Evolutionary conservation across 2,797 vertebrate species (phyloP), one percentile per base, ranked within the genome.

Genomic region (Phoeniculus purpureus): DNA sequence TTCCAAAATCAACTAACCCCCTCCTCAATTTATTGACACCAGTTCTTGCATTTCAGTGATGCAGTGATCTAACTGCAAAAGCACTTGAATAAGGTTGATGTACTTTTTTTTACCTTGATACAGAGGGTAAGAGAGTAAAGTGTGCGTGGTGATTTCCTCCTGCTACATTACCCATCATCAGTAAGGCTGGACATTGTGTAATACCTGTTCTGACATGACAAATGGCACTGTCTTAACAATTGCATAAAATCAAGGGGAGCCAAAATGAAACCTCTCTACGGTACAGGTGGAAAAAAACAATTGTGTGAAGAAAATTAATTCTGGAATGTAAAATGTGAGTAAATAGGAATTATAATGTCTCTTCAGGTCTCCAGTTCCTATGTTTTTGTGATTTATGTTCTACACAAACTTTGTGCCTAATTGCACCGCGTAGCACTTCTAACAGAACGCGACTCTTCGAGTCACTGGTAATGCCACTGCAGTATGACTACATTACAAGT

Each of bases 1-100:
- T 92, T 95, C 95, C 75, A 6, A 93, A 94, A 94, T 81, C 64
- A 93, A 71, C 85, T 75, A 62, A 1, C 37, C 29, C 65, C 27
- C 13, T 16, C 61, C 76, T 47, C 82, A 48, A 29, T 92, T 92
- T 85, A 91, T 52, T 87, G 84, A 85, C 32, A 81, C 12, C 32
- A 56, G 32, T 68, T 72, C 59, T 76, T 76, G 50, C 34, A 72
- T 95, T 92, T 92, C 80, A 76, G 82, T 64, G 70, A 58, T 72
- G 48, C 59, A 73, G 6, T 68, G 48, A 81, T 73, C 52, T 87
- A 83, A 87, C 43, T 3, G 20, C 64, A 86, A 61, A 94, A 87
- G 40, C 79, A 78, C 80, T 87, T 48, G 45, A 83, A 93, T 79
- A 15, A 73, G 45, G 78, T 92, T 81, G 56, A 67, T 80, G 37